These are phyloP conservation scores for Bombus pyrosoma DNA, from an alignment of 1,140 invertebrate genomes.

Conservation along the genomic window DNA sequence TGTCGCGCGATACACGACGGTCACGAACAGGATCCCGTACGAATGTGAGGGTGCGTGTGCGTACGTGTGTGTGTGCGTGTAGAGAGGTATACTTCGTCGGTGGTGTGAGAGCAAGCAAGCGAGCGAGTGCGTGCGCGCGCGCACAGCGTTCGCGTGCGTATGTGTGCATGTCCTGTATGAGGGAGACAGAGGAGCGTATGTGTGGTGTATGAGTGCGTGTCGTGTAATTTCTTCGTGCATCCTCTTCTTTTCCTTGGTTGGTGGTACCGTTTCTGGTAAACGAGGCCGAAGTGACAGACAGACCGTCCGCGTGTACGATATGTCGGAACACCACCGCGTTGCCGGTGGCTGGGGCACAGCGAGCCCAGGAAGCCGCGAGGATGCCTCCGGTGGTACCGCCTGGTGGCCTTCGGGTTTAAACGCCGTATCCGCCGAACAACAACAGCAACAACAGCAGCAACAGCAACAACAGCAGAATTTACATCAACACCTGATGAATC, in stretches of 20 bases:
- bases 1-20: conserved; percentile 55
- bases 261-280: conserved; percentile 57
- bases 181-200: conserved; percentile 49
- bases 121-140: conserved; percentile 58
- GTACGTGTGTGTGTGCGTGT: conserved; percentile 51
- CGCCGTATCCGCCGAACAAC: conserved; percentile 75
- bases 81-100: conserved; percentile 33
- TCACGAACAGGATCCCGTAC: conserved; percentile 45
- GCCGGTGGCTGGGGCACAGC: conserved; percentile 81
- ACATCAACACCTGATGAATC: conserved; percentile 77
- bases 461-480: conserved; percentile 79
- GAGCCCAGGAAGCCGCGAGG: conserved; percentile 82
- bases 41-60: conserved; percentile 65
- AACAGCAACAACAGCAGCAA: conserved; percentile 71
- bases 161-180: conserved; percentile 45
- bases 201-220: conserved; percentile 61
- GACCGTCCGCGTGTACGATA: conserved; percentile 71
- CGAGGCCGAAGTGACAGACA: conserved; percentile 64
- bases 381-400: conserved; percentile 81
- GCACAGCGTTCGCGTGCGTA: conserved; percentile 50
- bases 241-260: conserved; percentile 59
- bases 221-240: conserved; percentile 61
- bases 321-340: conserved; percentile 82
- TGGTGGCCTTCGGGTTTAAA: conserved; percentile 80
- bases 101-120: conserved; percentile 39